Base-by-base conservation (phyloP, 2,888 invertebrate genomes). In the Agrilus mali region DNA sequence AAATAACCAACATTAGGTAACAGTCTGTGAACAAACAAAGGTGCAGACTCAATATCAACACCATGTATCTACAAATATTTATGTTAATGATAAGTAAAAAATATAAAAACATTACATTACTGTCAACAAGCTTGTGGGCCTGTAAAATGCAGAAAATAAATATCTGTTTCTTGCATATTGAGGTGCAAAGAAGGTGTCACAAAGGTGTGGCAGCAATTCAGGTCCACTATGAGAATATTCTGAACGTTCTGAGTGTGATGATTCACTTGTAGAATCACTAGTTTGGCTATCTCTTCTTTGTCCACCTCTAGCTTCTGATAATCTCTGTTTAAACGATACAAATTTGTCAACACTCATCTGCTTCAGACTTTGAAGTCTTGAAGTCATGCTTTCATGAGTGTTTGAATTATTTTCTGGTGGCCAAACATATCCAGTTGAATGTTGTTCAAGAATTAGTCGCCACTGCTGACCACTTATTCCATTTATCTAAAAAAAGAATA, bases 371-470 rank as follows among this genome's bases (percentile, higher is more conserved):
- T 77, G 74, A 2, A 82, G 62, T 37, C 78, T 69, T 2, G 80
- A 78, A 7, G 65, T 56, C 31, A 60, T 60, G 50, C 61, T 64
- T 17, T 67, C 67, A 17, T 67, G 65, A 32, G 60, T 53, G 39
- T 61, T 57, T 43, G 56, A 55, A 33, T 58, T 58, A 14, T 53
- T 50, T 47, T 67, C 67, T 14, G 62, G 61, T 10, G 79, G 77
- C 77, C 84, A 87, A 40, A 79, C 76, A 60, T 84, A 86, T 41
- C 79, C 78, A 50, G 74, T 77, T 2, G 80, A 77, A 52, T 81
- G 77, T 58, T 87, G 83, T 61, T 92, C 90, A 42, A 92, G 66
- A 27, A 89, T 66, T 45, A 92, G 66, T 52, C 86, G 81, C 81
- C 86, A 90, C 60, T 92, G 90, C 49, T 82, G 79, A 33, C 79